Evolutionary conservation across 2,888 invertebrate genomes (phyloP), one percentile per base, ranked within the genome.

Genomic region (Leucoma salicis): DNA sequence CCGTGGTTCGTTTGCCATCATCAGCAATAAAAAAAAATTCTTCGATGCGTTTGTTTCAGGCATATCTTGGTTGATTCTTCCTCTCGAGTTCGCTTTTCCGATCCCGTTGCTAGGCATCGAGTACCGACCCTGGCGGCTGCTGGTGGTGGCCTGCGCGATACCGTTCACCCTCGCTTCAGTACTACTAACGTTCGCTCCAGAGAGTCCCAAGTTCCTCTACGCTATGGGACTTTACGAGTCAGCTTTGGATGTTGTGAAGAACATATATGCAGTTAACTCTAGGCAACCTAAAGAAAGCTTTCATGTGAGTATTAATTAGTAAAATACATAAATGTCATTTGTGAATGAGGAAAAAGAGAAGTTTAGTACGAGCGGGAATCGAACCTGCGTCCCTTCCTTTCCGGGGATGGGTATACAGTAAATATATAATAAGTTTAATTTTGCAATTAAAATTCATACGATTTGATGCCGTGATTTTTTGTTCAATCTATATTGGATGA

Each of bases 191-290:
- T 83, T 87, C 31, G 89, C 93, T 10, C 95, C 96, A 0, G 96
- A 96, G 70, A 96, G 95, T 49, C 96, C 96, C 0, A 95, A 95
- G 75, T 96, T 93, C 71, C 80, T 93, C 29, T 87, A 93, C 27
- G 91, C 93, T 0, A 92, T 91, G 38, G 93, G 94, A 0, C 79
- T 89, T 39, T 75, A 88, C 1, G 89, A 91, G 0, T 88, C 90
- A 29, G 93, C 95, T 0, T 66, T 95, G 34, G 64, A 71, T 1
- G 78, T 86, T 0, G 68, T 88, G 16, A 83, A 70, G 57, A 74
- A 62, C 11, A 87, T 89, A n/a, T 88, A 86, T 39, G 53, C 75
- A 5, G 55, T 69, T 0, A 88, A 89, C 39, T 75, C 74, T 4
- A 68, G 74, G 32, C 62, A 56, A 48, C 60, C 74, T 0, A 60